Base-by-base conservation (phyloP, 2,113 vertebrate genomes). In the Trichomycterus rosablanca region DNA sequence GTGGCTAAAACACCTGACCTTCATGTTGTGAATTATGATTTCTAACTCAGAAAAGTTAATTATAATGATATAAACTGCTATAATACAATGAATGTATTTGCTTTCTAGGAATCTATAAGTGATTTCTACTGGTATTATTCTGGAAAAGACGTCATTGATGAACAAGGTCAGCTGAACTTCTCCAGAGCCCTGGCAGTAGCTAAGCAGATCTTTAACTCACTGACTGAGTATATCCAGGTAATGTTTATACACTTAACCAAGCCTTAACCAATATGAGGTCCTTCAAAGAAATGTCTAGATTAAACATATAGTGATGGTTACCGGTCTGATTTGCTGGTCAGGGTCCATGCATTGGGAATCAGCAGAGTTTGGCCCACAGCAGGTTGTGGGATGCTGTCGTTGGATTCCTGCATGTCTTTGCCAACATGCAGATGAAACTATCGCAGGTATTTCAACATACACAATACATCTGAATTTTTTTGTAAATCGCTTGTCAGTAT, bases 121-220 rank as follows among this genome's bases (percentile, higher is more conserved):
- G 96, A 98, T 80, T 98, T 98, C 80, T 98, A 98, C 77, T 98
- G 96, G 96, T 98, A 97, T 79, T 98, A 98, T 72, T 98, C 96
- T 66, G 96, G 96, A 69, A 98, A 94, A 79, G 93, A 96, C 4
- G 48, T 97, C 39, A 98, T 98, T 57, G 96, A 98, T 78, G 95
- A 96, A 63, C 88, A 93, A 12, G 96, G 96, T 59, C 95, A 92
- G 67, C 70, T 86, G 52, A 98, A 98, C 81, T 98, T 98, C 81
- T 97, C 96, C 72, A 94, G 93, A 87, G 94, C 94, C 64, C 75
- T 98, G 71, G 86, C 83, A 63, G 96, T 98, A 42, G 95, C 93
- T 50, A 97, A 96, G 76, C 96, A 98, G 79, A 97, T 97, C 80
- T 97, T 98, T 75, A 97, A 98, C 84, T 98, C 96, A 18, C 91